phyloP scores from a whole-genome alignment of 1,140 invertebrate species.

The Drosophila jambulina region DNA sequence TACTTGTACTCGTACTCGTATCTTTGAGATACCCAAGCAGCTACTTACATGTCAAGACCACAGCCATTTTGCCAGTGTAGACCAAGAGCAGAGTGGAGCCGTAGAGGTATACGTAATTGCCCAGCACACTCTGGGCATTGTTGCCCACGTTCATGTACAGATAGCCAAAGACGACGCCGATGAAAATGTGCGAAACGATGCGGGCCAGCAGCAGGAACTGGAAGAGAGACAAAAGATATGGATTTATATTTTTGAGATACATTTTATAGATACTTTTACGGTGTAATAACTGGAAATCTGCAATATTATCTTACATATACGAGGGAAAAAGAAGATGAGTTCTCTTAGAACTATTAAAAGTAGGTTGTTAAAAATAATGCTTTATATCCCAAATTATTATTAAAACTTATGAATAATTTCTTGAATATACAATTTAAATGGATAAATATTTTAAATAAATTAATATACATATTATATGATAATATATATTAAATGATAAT shows the following conservation, averaged over 20 bases:
- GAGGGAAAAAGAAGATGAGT: no score
- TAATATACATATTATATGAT: no score
- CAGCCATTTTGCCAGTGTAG: slow-evolving; percentile 98
- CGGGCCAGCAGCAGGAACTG: slow-evolving; percentile 90
- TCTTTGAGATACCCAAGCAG: slow-evolving; percentile 13
- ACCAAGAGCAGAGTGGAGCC: slow-evolving; percentile 95
- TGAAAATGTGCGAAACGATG: slow-evolving; percentile 92
- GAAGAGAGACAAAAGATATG: slow-evolving; percentile 61
- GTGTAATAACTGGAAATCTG: not conserved
- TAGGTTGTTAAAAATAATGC: no score
- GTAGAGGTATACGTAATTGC: slow-evolving; percentile 96
- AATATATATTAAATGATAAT: no score
- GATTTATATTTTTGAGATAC: slow-evolving; percentile 3
- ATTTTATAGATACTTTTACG: not conserved
- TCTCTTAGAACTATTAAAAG: no score
- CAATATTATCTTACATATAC: no score
- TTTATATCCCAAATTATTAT: no score
- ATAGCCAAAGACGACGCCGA: slow-evolving; percentile 95
- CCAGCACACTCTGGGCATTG: slow-evolving; percentile 93
- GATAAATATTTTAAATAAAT: no score
- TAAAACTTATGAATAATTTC: no score
- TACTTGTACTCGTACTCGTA: slow-evolving; percentile 11
- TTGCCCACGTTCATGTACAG: slow-evolving; percentile 94
- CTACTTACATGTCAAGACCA: slow-evolving; percentile 96
- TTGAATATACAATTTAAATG: no score